Evolutionary conservation across 2,797 vertebrate genomes (phyloP).

Genomic region (Menidia menidia): DNA sequence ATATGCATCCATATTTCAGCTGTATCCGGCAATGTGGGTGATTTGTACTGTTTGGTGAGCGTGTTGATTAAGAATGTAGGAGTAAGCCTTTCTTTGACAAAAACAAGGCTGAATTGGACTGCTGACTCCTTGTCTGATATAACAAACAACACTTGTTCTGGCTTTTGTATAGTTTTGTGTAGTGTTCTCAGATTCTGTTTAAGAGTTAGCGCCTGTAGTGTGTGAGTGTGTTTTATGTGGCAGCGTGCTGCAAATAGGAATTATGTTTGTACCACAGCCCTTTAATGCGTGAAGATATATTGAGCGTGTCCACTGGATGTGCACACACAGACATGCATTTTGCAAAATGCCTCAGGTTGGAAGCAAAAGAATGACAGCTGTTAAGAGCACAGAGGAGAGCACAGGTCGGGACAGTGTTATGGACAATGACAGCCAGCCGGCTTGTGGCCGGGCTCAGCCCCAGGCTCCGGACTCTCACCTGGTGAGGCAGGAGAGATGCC

Average conservation of each 20-base stretch:
- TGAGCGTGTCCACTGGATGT: conserved; percentile 23
- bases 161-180: conserved; percentile 27
- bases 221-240: conserved; percentile 23
- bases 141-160: conserved; percentile 61
- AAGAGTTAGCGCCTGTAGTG: conserved; percentile 22
- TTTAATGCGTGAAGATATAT: conserved; percentile 35
- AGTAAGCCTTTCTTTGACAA: conserved; percentile 65
- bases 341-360: conserved; percentile 58
- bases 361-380: conserved; percentile 64
- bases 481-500: conserved; percentile 51
- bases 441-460: conserved; percentile 59
- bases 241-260: conserved; percentile 32
- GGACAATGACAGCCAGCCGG: conserved; percentile 74
- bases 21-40: conserved; percentile 55
- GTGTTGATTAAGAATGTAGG: conserved; percentile 70
- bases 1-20: conserved; percentile 46
- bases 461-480: conserved; percentile 64
- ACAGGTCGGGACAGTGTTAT: conserved; percentile 55
- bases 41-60: conserved; percentile 64
- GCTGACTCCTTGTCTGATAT: conserved; percentile 53
- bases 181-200: conserved; percentile 23
- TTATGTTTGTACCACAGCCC: conserved; percentile 26
- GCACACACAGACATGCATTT: conserved; percentile 42
- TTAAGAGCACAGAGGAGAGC: conserved; percentile 53
- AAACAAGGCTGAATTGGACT: conserved; percentile 54